A percentile compares a stretch with the other conserved stretches of the same genome.
Conservation (phyloP, 2,797 vertebrate genomes). For the Decapterus maruadsi region DNA sequence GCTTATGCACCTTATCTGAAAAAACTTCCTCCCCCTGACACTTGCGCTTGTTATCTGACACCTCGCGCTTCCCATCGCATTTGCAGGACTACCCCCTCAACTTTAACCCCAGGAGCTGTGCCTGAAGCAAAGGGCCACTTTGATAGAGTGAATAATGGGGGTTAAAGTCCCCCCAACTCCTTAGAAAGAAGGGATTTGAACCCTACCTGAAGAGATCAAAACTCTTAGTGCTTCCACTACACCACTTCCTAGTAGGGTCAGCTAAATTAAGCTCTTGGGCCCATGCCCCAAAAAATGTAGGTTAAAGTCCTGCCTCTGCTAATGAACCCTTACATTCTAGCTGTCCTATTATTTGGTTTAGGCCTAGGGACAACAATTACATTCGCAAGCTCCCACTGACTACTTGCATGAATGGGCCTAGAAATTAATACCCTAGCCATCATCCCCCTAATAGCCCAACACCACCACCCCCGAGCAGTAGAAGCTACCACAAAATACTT, state of each 20-base stretch:
- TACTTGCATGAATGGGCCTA: conserved; percentile 14
- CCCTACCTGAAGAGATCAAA: conserved; percentile 72
- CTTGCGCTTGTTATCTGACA: not conserved
- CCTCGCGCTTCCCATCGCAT: rapidly evolving
- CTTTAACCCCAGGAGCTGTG: conserved; percentile 44
- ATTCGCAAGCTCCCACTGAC: not conserved
- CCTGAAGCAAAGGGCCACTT: conserved; percentile 73
- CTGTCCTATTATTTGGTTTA: rapidly evolving
- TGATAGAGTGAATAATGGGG: conserved; percentile 70
- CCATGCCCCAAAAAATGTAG: conserved; percentile 75
- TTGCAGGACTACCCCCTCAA: rapidly evolving
- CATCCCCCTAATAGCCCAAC: conserved; percentile 13
- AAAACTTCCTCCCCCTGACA: conserved; percentile 38
- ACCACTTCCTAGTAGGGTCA: conserved; percentile 75
- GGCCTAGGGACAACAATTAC: not conserved
- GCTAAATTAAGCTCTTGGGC: conserved; percentile 80
- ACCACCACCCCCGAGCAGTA: conserved; percentile 29
- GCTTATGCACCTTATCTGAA: conserved; percentile 70
- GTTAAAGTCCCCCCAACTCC: conserved; percentile 64
- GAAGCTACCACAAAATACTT: conserved; percentile 75
- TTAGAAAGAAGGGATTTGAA: conserved; percentile 75
- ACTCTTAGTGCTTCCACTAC: conserved; percentile 71
- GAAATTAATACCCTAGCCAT: conserved; percentile 63
- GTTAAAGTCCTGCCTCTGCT: conserved; percentile 66
- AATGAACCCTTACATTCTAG: conserved; percentile 11